These are phyloP conservation scores for Brachypterus glaber DNA, from an alignment of 2,888 invertebrate species.

Conservation along the genomic window DNA sequence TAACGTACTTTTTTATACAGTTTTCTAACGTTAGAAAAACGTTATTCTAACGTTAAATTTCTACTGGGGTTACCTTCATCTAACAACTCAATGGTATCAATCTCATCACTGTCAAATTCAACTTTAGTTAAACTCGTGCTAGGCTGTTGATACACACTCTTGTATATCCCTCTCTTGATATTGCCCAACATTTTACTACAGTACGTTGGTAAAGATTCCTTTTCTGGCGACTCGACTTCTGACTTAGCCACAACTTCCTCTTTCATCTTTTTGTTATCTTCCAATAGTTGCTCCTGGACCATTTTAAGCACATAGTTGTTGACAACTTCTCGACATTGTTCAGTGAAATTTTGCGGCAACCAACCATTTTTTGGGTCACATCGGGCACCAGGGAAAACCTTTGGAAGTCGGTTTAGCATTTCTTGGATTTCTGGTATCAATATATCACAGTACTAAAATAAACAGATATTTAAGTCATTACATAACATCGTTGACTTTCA, in stretches of 20 bases:
- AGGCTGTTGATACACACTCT: constrained; percentile 11
- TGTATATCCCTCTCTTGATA: constrained; percentile 25
- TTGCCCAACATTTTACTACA: constrained; percentile 28
- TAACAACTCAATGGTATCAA: constrained; percentile 22
- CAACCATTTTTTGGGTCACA: constrained; percentile 71
- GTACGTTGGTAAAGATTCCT: constrained; percentile 16
- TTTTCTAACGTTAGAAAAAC: too few relatives aligned
- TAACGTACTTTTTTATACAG: too few relatives aligned
- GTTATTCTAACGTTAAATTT: too few relatives aligned
- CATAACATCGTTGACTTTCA: too few relatives aligned
- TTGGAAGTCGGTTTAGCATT: constrained; percentile 58
- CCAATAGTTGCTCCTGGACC: constrained; percentile 26
- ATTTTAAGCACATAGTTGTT: constrained; percentile 41
- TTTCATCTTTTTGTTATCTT: constrained; percentile 20
- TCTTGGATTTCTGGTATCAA: constrained; percentile 69
- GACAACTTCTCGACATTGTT: constrained; percentile 63
- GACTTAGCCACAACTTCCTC: constrained; percentile 8
- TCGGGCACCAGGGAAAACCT: constrained; percentile 47
- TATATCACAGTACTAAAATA: constrained; percentile 66
- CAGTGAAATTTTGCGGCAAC: constrained; percentile 62
- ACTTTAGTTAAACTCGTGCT: neutral
- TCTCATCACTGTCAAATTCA: constrained; percentile 2
- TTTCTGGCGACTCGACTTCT: constrained; percentile 6
- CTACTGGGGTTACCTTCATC: constrained; percentile 23
- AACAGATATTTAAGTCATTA: constrained; percentile 4